Percentiles rank a stretch among this genome's conserved stretches.
Conservation (phyloP, 2,888 invertebrate species). For the Agonopterix heracliana region DNA sequence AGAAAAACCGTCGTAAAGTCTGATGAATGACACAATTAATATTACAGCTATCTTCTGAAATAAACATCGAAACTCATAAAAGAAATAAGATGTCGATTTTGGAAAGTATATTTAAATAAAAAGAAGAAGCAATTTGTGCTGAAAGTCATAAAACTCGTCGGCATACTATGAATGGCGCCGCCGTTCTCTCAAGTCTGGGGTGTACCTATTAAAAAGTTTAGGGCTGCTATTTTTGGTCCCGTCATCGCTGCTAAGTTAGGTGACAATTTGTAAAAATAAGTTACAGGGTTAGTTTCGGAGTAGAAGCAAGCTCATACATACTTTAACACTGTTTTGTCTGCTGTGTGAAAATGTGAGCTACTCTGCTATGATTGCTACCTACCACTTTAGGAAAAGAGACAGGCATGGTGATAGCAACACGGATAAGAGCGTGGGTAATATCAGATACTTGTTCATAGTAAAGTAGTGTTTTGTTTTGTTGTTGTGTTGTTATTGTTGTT, state of each 20-base stretch:
- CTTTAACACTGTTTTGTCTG: constrained; percentile 5
- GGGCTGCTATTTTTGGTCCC: constrained; percentile 64
- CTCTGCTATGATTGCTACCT: too few species aligned
- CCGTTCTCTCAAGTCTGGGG: constrained; percentile 35
- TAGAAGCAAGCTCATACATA: constrained; percentile 5
- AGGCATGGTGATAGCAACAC: too few species aligned
- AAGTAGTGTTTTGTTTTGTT: too few species aligned
- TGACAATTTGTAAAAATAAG: constrained; percentile 50
- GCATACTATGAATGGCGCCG: constrained; percentile 6
- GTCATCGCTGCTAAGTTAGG: constrained; percentile 39
- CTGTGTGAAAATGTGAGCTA: background rate
- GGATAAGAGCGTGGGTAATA: too few species aligned
- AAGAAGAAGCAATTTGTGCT: constrained; percentile 59
- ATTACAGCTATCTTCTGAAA: background rate
- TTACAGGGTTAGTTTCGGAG: constrained; percentile 13
- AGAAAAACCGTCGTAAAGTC: too few species aligned
- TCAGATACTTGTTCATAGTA: too few species aligned
- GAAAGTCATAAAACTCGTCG: constrained; percentile 64
- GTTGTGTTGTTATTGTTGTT: too few species aligned
- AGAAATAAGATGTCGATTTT: constrained; percentile 15
- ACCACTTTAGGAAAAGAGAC: too few species aligned
- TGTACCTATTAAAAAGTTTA: constrained; percentile 65
- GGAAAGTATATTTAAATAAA: constrained; percentile 43
- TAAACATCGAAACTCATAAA: constrained; percentile 16
- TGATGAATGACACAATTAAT: too few species aligned